Percentiles rank a stretch among this genome's conserved stretches.
These are phyloP conservation scores for Drosophila ustulata DNA, from an alignment of 2,888 invertebrate genomes.

Conservation along the genomic window DNA sequence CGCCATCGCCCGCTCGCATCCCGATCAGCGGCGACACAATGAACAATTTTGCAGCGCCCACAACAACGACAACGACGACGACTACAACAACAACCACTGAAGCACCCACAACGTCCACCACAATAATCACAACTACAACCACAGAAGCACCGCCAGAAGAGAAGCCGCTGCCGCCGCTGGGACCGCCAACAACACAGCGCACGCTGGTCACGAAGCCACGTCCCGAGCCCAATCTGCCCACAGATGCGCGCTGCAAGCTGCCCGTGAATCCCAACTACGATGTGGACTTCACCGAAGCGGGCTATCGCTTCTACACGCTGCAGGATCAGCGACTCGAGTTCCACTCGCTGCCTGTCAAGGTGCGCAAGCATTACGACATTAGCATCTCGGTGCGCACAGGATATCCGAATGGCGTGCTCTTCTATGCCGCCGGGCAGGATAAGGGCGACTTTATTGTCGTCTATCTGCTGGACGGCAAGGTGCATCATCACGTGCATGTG, in stretches of 20 bases:
- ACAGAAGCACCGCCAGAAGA: conserved; percentile 55
- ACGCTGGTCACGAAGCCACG: conserved; percentile 45
- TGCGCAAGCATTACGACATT: conserved; percentile 89
- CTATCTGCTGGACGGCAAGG: conserved; percentile 90
- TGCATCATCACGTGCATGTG: conserved; percentile 88
- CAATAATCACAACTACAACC: conserved; percentile 59
- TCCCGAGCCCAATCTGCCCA: conserved; percentile 68
- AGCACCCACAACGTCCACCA: conserved; percentile 63
- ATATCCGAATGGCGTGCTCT: conserved; percentile 91
- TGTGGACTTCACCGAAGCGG: conserved; percentile 80
- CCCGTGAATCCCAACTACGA: conserved; percentile 83
- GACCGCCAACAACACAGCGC: conserved; percentile 43
- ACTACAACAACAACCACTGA: conserved; percentile 69
- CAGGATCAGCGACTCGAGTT: conserved; percentile 90
- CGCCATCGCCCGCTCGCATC: conserved; percentile 20
- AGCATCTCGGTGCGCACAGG: conserved; percentile 91
- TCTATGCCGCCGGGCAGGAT: conserved; percentile 90
- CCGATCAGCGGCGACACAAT: not conserved
- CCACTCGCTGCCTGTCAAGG: conserved; percentile 87
- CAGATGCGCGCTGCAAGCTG: conserved; percentile 82
- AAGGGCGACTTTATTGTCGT: conserved; percentile 90
- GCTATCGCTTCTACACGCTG: conserved; percentile 85
- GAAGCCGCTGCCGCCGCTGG: conserved; percentile 40
- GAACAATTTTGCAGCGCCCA: not conserved
- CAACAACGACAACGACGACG: conserved; percentile 46